Percentiles rank a stretch among this genome's conserved stretches.
Conservation (phyloP, 2,113 vertebrate species). For the Rhegmatorhina hoffmannsi region DNA sequence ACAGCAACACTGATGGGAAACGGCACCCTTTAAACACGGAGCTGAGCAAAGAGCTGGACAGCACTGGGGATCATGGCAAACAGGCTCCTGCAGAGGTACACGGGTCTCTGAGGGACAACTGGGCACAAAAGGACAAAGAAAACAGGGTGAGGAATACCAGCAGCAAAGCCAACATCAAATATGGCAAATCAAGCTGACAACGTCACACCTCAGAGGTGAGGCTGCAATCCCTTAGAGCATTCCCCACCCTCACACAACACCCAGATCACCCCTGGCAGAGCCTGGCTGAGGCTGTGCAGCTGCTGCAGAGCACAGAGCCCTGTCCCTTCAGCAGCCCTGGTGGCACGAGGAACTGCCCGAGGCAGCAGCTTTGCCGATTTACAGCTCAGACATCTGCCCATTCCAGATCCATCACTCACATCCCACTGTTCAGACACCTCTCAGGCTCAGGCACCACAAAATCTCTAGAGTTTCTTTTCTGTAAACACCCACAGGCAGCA, state of each 20-base stretch:
- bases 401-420: neutral
- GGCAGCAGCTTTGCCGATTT: neutral
- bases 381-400: neutral
- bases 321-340: neutral
- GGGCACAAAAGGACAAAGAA: neutral
- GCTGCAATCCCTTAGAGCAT: neutral
- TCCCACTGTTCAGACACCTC: neutral
- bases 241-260: neutral
- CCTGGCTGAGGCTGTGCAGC: neutral
- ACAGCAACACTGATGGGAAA: neutral
- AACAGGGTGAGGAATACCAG: neutral
- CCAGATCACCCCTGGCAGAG: neutral
- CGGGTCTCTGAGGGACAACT: neutral
- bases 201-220: neutral
- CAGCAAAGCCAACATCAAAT: neutral
- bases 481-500: neutral
- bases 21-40: neutral
- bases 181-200: neutral
- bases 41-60: neutral
- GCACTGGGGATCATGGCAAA: rapidly evolving
- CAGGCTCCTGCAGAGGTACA: rapidly evolving
- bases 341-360: neutral
- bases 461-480: neutral
- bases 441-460: neutral
- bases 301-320: neutral